phyloP scores from a whole-genome alignment of 2,797 vertebrate species.

The Sylvia borin region DNA sequence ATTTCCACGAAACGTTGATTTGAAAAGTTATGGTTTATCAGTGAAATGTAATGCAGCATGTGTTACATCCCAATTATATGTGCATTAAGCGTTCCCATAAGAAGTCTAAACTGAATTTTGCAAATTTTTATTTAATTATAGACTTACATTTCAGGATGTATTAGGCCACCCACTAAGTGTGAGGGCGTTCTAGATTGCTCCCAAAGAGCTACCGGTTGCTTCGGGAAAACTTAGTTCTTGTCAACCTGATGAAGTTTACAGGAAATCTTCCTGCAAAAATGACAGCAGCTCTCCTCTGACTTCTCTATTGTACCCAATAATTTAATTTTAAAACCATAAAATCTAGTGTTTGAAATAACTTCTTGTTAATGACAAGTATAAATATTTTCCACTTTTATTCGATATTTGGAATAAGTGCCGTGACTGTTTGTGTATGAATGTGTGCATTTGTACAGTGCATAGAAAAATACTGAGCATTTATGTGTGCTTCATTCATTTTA shows the following conservation, averaged over 20 bases:
- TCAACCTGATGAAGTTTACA: background rate
- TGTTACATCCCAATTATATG: background rate
- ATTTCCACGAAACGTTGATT: background rate
- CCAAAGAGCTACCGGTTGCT: background rate
- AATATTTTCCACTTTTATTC: background rate
- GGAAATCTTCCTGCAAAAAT: background rate
- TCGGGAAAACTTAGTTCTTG: background rate
- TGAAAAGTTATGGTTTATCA: background rate
- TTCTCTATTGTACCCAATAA: background rate
- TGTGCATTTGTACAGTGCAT: background rate
- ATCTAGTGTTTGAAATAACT: background rate
- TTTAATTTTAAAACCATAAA: background rate
- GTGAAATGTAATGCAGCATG: background rate
- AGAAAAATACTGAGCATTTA: background rate
- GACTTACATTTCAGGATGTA: background rate
- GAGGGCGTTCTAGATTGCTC: slow-evolving; percentile 16
- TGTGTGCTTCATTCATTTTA: slow-evolving; percentile 3
- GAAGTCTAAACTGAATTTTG: slow-evolving; percentile 9
- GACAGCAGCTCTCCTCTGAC: background rate
- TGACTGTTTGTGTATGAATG: background rate
- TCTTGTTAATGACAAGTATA: background rate
- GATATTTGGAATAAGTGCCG: background rate
- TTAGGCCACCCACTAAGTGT: slow-evolving; percentile 7
- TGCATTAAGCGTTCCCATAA: background rate
- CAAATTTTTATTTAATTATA: slow-evolving; percentile 35